Percentiles rank a stretch among this genome's conserved stretches.
These are phyloP conservation scores for Rotaria socialis DNA, from an alignment of 2,888 invertebrate species.

Conservation along the genomic window DNA sequence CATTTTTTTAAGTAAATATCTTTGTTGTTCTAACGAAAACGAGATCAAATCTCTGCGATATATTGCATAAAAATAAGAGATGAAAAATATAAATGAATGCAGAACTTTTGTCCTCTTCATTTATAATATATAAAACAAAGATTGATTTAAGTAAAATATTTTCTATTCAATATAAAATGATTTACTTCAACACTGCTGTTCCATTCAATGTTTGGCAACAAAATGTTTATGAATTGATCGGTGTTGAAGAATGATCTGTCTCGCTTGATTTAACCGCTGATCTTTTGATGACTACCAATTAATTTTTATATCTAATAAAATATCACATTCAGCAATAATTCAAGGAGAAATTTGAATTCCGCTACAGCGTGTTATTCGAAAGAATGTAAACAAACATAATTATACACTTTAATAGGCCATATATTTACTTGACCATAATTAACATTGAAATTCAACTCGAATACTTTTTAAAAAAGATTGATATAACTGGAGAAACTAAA, in stretches of 20 bases:
- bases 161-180: too few species aligned
- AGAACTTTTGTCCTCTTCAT: too few species aligned
- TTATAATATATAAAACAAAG: too few species aligned
- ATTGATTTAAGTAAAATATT: too few species aligned
- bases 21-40: too few species aligned
- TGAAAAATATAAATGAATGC: too few species aligned
- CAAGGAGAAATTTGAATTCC: not conserved
- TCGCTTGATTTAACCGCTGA: not conserved
- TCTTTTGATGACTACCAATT: not conserved
- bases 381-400: not conserved
- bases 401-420: not conserved
- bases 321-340: conserved; percentile 19
- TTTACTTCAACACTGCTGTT: conserved; percentile 68
- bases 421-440: conserved; percentile 20
- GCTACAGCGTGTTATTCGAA: not conserved
- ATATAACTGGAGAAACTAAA: not conserved
- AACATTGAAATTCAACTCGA: conserved; percentile 40
- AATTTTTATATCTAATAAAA: not conserved
- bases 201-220: conserved; percentile 71
- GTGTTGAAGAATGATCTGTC: not conserved
- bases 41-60: too few species aligned
- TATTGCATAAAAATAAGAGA: too few species aligned
- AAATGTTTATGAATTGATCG: conserved; percentile 56
- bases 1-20: too few species aligned
- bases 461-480: not conserved